Percentiles rank a stretch among this genome's conserved stretches.
Conservation (phyloP, 1,140 invertebrate species). For the Lamellibrachia luymesi region DNA sequence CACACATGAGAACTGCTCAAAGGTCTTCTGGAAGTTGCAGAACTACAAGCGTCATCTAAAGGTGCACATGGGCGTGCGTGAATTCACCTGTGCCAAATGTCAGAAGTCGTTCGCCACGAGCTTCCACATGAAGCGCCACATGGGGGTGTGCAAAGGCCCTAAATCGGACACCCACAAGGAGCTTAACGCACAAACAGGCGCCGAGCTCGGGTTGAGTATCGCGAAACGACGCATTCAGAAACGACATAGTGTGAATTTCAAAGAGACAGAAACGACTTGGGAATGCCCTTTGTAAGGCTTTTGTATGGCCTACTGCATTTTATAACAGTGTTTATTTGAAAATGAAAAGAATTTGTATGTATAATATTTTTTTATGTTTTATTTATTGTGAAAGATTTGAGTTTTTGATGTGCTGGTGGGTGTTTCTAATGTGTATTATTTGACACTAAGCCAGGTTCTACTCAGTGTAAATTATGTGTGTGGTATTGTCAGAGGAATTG, state of each 20-base stretch:
- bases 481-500: no score
- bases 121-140: slow-evolving; percentile 92
- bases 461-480: background rate
- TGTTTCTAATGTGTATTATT: background rate
- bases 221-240: background rate
- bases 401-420: background rate
- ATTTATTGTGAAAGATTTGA: background rate
- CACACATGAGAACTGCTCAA: slow-evolving; percentile 38
- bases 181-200: background rate
- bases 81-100: slow-evolving; percentile 86
- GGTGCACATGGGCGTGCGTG: slow-evolving; percentile 65
- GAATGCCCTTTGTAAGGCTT: background rate
- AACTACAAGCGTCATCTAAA: slow-evolving; percentile 62
- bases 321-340: background rate
- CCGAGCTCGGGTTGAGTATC: background rate
- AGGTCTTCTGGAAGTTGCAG: slow-evolving; percentile 65
- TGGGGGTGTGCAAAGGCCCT: slow-evolving; percentile 52
- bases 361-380: no score
- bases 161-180: background rate
- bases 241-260: background rate
- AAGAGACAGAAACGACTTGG: background rate
- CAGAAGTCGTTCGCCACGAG: slow-evolving; percentile 89
- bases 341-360: background rate
- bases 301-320: background rate
- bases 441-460: background rate